Percentiles rank a stretch among this genome's conserved stretches.
These are phyloP conservation scores for Riptortus pedestris DNA, from an alignment of 1,140 invertebrate species.

Conservation along the genomic window DNA sequence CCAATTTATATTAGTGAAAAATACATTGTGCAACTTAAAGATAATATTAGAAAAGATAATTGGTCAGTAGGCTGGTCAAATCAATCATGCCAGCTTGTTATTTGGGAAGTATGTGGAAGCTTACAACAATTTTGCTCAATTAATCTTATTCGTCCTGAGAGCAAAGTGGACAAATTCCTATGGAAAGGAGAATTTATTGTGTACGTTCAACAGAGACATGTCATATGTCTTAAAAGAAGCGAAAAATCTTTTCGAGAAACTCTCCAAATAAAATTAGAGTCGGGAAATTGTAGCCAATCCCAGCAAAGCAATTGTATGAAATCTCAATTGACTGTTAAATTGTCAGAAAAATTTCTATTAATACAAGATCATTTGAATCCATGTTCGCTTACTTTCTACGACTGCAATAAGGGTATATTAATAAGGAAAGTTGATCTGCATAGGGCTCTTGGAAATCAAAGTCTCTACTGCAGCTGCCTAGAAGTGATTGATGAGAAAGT, in stretches of 20 bases:
- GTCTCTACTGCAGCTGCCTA: not conserved
- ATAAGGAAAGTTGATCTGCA: not conserved
- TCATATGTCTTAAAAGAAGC: not conserved
- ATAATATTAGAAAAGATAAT: too few species aligned
- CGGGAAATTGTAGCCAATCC: not conserved
- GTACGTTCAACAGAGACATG: not conserved
- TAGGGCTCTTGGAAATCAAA: slow-evolving; percentile 1
- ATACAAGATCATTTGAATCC: slow-evolving; percentile 2
- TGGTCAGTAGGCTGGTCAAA: too few species aligned
- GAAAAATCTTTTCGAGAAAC: not conserved
- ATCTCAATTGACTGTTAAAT: not conserved
- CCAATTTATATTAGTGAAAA: not conserved
- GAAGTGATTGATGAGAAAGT: not conserved
- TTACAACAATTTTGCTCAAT: not conserved
- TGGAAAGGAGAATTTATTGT: slow-evolving; percentile 3
- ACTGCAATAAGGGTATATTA: not conserved
- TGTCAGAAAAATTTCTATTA: not conserved
- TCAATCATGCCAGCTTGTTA: not conserved
- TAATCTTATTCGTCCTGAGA: not conserved
- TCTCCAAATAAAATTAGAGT: not conserved
- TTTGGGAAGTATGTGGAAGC: not conserved
- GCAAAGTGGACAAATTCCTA: not conserved
- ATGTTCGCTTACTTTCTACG: not conserved
- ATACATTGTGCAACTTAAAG: not conserved
- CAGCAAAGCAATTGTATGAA: not conserved